Base-by-base conservation (phyloP, 2,113 vertebrate genomes). In the Chamaetylas fuelleborni region DNA sequence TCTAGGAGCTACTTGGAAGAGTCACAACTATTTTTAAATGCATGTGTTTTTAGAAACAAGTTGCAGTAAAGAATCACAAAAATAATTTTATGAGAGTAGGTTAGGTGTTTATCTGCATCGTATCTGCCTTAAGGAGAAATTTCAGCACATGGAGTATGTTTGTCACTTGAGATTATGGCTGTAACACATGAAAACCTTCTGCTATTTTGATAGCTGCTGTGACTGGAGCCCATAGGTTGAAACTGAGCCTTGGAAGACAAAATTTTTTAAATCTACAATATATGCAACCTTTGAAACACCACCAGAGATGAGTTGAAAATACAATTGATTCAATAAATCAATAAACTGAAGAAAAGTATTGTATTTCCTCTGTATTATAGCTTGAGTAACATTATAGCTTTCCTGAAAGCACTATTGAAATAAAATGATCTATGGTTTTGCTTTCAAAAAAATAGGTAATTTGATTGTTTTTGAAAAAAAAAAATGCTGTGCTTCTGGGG, bases 21-120 rank as follows among this genome's bases (percentile, higher is more conserved):
- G 60, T 72, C 88, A 50, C 40, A 92, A 82, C 66, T 95, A 93
- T 92, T 94, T 95, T 80, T 16, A 87, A 81, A 87, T 57, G 54
- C 34, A 64, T 85, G 16, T n/a, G 57, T 45, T 94, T 95, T 92
- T 89, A 91, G 94, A 92, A 92, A 57, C 25, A 61, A 42, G 5
- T 57, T 64, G 57, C 56, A 67, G 85, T 57, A 64, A 33, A 81
- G 19, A 67, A 91, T 5, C 25, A 53, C 7, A 48, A 85, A 94
- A 86, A 56, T 60, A 0, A 56, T 47, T 83, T 81, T 53, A 36
- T 1, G 29, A 45, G 66, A 53, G 23, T 62, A 61, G 38, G 8
- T 72, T 53, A 79, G 28, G 31, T 72, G 17, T 81, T 94, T 88
- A 56, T 81, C 33, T 40, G 28, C 40, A 40, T 40, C 60, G 12